Evolutionary conservation across 2,888 invertebrate genomes (phyloP).

Genomic region (Pantelozetes paolii): DNA sequence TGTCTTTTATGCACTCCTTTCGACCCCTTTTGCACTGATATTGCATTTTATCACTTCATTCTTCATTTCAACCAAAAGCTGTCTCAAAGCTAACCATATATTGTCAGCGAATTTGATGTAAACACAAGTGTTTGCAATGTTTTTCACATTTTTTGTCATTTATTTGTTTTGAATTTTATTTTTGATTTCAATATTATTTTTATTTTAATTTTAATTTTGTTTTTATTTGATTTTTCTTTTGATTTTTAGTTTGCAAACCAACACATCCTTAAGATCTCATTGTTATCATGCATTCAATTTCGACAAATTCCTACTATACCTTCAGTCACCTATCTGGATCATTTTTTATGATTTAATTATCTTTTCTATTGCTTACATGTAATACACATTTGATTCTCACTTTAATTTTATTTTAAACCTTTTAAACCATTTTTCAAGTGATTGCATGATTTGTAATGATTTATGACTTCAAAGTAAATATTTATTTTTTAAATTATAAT

Average conservation of each 20-base stretch:
- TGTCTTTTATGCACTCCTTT: conserved; percentile 18
- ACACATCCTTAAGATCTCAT: background rate
- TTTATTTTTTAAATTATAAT: background rate
- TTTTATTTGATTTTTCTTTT: conserved; percentile 11
- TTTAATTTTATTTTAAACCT: conserved; percentile 33
- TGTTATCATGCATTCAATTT: conserved; percentile 30
- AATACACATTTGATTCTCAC: conserved; percentile 42
- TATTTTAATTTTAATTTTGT: background rate
- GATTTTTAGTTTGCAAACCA: conserved; percentile 11
- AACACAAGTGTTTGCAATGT: background rate
- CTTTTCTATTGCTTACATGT: conserved; percentile 47
- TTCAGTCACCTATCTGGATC: conserved; percentile 47
- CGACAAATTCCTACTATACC: conserved; percentile 43
- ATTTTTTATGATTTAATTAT: conserved; percentile 47
- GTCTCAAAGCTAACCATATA: background rate
- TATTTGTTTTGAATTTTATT: background rate
- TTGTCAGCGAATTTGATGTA: conserved; percentile 20
- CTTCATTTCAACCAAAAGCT: background rate
- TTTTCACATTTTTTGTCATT: background rate
- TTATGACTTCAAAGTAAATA: background rate
- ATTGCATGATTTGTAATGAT: conserved; percentile 21
- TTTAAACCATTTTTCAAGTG: background rate
- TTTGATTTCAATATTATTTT: background rate
- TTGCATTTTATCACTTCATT: conserved; percentile 5
- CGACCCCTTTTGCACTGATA: conserved; percentile 26